Base-by-base conservation (phyloP, 2,797 vertebrate genomes). In the Chrysolophus pictus region DNA sequence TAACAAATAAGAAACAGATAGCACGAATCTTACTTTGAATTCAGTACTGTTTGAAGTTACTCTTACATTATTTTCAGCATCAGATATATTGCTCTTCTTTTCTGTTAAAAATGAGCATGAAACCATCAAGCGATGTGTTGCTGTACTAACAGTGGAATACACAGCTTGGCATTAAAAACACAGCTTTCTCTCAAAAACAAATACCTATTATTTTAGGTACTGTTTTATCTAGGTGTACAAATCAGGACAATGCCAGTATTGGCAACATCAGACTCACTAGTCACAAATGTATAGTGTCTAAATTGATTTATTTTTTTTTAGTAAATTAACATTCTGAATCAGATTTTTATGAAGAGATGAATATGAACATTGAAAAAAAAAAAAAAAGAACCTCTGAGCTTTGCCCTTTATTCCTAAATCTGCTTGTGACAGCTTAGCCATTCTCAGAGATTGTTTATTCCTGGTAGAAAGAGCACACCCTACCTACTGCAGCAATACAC, bases 271-370 rank as follows among this genome's bases (percentile, higher is more conserved):
- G 86, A 60, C 90, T 91, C 56, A 76, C 15, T 70, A 84, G 35
- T 73, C 49, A 94, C 46, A 90, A 86, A 81, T 37, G 29, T 83
- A 72, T 46, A 63, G 60, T 79, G 64, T 60, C 35, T 76, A 80
- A 88, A 88, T 37, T 16, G n/a, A 39, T n/a, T 42, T 18, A 19
- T 41, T 47, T 83, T 47, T 47, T 71, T 77, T 44, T 6, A 67
- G 39, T 65, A 84, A 94, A 84, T 86, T 68, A 77, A 80, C 70
- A 49, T 78, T 90, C 42, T 68, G 87, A 79, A 58, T 78, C 31
- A 37, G 51, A 60, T 95, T 92, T 93, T 93, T 90, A 87, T 84
- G 68, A 91, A 76, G 31, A 64, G 60, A 12, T 86, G 77, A 68
- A 88, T 84, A 86, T 53, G 4, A 79, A 26, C 64, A 46, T 71